Evolutionary conservation across 2,888 invertebrate species (phyloP), one percentile per base, ranked within the genome.

Genomic region (Lydus trimaculatus): DNA sequence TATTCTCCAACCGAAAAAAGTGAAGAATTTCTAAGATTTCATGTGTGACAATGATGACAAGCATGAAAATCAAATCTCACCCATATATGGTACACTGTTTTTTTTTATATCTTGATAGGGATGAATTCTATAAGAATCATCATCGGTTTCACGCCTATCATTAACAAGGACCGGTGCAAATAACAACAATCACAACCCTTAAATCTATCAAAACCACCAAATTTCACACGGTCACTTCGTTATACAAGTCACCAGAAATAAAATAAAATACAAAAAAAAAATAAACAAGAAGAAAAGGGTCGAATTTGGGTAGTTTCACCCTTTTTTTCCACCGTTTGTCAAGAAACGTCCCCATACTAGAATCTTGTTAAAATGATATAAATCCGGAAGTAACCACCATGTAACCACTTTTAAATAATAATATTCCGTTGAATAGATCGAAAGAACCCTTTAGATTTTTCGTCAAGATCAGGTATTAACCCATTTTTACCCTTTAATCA

Each of bases 321-420:
- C 76, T 79, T 81, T 80, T 76, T 60, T 64, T 61, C 9, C 6
- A 5, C 17, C 2, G 6, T n/a, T 43, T n/a, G n/a, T 20, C 20
- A 20, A 20, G 9, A 48, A 48, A 20, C 20, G 20, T 48, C 3
- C 20, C 48, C 48, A 7, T 36, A 36, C 20, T 67, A 64, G 76
- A 80, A 81, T 82, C 80, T 79, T 75, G 81, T 81, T 82, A 82
- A 81, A 82, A 80, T 72, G 71, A 72, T 78, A 81, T 78, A 77
- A 80, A 80, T 79, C 69, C 76, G 77, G 79, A 80, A 79, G 78
- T 76, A 79, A 82, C 83, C 82, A 75, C 81, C 74, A 78, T 80
- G 79, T 72, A 81, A 83, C 82, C 81, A 76, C 79, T 76, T 78
- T 80, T 81, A 78, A 79, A 78, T 76, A 75, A 76, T 72, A 74